phyloP scores from a whole-genome alignment of 2,113 vertebrate genomes.

The Oplegnathus fasciatus region DNA sequence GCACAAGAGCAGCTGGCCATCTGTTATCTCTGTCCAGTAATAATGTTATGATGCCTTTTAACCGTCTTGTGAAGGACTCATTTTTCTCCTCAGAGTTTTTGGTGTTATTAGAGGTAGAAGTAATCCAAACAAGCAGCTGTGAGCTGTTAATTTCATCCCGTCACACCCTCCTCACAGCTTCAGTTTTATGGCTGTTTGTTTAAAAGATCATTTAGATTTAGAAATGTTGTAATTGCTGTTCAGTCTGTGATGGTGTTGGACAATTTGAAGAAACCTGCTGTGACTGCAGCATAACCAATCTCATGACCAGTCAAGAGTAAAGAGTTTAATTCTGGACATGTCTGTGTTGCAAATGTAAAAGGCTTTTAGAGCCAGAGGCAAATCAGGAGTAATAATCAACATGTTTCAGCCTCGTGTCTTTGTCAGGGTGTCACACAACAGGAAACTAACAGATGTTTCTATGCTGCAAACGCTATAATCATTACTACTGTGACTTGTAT shows the following conservation, averaged over 20 bases:
- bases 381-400: not conserved
- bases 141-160: not conserved
- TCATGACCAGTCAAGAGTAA: not conserved
- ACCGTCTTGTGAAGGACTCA: constrained; percentile 1
- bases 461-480: not conserved
- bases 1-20: constrained; percentile 3
- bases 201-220: not conserved
- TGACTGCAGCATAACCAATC: not conserved
- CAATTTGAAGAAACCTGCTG: not conserved
- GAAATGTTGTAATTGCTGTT: not conserved
- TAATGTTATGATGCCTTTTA: not conserved
- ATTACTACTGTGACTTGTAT: not conserved
- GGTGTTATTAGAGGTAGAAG: not conserved
- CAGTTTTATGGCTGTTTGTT: not conserved
- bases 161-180: not conserved
- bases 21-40: constrained; percentile 24
- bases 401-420: not conserved
- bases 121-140: not conserved
- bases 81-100: not conserved
- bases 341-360: not conserved
- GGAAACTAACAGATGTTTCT: not conserved
- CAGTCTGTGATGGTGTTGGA: not conserved
- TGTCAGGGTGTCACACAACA: constrained; percentile 5
- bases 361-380: not conserved
- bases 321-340: not conserved